Conservation (phyloP, 2,113 vertebrate genomes). For the Oriolus oriolus region DNA sequence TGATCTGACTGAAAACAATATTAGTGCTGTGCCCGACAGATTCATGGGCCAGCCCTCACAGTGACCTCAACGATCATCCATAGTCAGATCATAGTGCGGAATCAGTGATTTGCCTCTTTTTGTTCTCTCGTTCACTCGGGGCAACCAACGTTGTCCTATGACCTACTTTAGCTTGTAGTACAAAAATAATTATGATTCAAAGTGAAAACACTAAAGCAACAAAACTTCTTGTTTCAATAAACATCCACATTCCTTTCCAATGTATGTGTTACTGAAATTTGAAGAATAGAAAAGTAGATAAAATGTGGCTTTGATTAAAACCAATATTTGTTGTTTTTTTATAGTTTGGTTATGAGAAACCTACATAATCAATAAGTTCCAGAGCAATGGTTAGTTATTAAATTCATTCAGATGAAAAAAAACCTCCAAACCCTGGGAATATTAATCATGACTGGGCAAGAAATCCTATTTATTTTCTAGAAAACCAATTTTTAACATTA, state of each 20-base stretch:
- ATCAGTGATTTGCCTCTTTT: neutral
- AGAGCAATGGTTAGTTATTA: neutral
- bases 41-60: neutral
- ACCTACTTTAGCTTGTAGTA: neutral
- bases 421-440: neutral
- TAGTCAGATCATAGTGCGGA: neutral
- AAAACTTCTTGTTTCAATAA: conserved; percentile 46
- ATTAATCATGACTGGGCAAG: neutral
- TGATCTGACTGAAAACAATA: neutral
- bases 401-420: neutral
- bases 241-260: neutral
- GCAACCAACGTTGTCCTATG: neutral
- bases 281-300: conserved; percentile 13
- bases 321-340: neutral
- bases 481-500: conserved; percentile 31
- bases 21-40: neutral
- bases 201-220: neutral
- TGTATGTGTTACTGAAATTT: neutral
- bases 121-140: neutral
- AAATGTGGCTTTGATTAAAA: conserved; percentile 45
- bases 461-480: neutral
- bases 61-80: neutral
- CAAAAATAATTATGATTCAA: neutral
- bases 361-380: neutral
- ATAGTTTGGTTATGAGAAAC: conserved; percentile 17